Percentiles rank a stretch among this genome's conserved stretches.
These are phyloP conservation scores for Vespertilio murinus DNA, from an alignment of 2,797 vertebrate species.

Conservation along the genomic window DNA sequence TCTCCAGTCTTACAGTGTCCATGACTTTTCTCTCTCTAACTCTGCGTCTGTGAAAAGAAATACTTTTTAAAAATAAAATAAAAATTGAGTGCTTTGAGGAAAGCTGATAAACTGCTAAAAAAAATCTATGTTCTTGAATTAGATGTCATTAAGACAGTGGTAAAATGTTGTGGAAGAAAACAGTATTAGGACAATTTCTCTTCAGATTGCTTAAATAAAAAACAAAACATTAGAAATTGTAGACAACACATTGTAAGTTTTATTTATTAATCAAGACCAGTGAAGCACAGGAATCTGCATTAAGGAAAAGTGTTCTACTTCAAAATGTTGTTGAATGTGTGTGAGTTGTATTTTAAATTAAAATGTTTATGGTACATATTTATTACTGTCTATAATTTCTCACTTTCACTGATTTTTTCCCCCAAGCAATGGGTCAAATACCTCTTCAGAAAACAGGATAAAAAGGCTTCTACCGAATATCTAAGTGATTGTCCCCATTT, in stretches of 20 bases:
- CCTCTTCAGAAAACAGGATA: background rate
- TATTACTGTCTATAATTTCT: constrained; percentile 3
- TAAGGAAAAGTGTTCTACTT: background rate
- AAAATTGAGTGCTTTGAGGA: background rate
- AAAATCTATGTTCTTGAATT: background rate
- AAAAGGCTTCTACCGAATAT: background rate
- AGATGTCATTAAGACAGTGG: background rate
- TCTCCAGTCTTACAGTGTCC: background rate
- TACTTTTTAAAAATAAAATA: background rate
- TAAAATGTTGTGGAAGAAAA: background rate
- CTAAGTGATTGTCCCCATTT: background rate
- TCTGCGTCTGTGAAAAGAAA: background rate
- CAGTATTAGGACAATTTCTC: background rate
- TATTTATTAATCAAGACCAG: background rate
- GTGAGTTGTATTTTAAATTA: constrained; percentile 7
- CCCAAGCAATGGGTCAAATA: background rate
- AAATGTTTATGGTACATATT: background rate
- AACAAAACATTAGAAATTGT: background rate
- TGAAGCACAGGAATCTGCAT: background rate
- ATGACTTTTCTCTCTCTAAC: background rate
- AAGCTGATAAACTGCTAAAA: background rate
- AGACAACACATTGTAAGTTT: background rate
- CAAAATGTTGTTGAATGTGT: background rate
- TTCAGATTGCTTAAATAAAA: background rate
- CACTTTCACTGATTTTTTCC: background rate